Conservation (phyloP, 2,113 vertebrate species). For the Tragelaphus buxtoni region DNA sequence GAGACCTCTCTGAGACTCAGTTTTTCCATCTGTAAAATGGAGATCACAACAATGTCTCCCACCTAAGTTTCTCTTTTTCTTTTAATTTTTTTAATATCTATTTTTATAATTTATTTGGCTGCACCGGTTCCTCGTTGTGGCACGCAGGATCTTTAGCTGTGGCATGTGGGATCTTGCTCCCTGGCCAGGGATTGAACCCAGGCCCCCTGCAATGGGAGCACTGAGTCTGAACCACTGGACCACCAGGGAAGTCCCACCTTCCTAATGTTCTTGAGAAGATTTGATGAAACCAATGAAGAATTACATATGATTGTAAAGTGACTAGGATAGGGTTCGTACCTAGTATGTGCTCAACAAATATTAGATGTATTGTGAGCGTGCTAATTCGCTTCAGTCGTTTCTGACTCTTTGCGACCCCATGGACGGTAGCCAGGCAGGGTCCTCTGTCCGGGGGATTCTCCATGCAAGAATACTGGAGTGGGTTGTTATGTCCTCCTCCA, state of each 20-base stretch:
- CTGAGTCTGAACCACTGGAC: neutral
- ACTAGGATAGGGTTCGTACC: no score
- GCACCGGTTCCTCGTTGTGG: neutral
- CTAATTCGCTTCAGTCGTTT: no score
- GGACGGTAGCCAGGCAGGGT: no score
- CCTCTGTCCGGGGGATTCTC: no score
- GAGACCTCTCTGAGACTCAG: neutral
- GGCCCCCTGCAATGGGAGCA: neutral
- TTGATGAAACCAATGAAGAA: neutral
- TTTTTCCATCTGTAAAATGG: neutral
- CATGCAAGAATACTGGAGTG: no score
- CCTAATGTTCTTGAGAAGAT: neutral
- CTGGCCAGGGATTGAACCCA: neutral
- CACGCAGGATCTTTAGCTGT: neutral
- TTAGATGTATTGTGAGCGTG: no score
- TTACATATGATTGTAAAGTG: rapidly evolving
- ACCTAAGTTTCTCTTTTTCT: neutral
- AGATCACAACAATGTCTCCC: neutral
- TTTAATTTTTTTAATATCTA: neutral
- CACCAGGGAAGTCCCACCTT: neutral
- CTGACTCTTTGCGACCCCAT: no score
- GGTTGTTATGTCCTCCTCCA: no score
- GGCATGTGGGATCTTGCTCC: neutral
- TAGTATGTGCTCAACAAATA: no score
- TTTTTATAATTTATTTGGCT: neutral